Conservation (phyloP, 2,113 vertebrate genomes). For the Nesoenas mayeri region DNA sequence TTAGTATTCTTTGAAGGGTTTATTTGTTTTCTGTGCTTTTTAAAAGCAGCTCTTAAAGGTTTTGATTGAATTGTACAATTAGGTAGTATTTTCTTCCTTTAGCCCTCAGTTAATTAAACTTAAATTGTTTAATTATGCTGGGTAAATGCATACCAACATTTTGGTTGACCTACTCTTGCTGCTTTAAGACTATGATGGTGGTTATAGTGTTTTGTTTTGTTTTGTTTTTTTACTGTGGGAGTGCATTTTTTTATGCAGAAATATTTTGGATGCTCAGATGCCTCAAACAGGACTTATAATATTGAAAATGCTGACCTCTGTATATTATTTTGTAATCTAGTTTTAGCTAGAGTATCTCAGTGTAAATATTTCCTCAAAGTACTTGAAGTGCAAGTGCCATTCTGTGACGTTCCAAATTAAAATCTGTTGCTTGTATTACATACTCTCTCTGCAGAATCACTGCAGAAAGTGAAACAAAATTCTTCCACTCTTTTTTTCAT, state of each 20-base stretch:
- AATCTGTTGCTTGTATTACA: background rate
- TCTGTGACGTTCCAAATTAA: background rate
- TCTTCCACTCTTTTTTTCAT: background rate
- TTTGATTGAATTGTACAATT: conserved; percentile 8
- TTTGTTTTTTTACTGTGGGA: background rate
- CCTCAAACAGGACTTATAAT: background rate
- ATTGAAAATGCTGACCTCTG: background rate
- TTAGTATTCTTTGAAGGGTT: conserved; percentile 23
- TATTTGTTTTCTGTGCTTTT: conserved; percentile 20
- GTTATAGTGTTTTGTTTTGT: background rate
- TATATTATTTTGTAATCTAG: background rate
- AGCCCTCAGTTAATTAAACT: background rate
- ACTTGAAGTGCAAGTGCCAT: background rate
- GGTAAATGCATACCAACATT: background rate
- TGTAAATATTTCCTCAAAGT: background rate
- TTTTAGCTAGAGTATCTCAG: background rate
- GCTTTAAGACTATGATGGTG: background rate
- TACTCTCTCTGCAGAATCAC: background rate
- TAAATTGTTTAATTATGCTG: background rate
- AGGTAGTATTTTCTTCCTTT: background rate
- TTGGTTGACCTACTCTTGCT: background rate
- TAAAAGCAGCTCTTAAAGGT: conserved; percentile 34
- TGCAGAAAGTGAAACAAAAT: background rate
- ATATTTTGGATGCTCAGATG: background rate
- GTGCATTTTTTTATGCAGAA: background rate